Conservation (phyloP, 2,888 invertebrate species). For the Cantharis lateralis region DNA sequence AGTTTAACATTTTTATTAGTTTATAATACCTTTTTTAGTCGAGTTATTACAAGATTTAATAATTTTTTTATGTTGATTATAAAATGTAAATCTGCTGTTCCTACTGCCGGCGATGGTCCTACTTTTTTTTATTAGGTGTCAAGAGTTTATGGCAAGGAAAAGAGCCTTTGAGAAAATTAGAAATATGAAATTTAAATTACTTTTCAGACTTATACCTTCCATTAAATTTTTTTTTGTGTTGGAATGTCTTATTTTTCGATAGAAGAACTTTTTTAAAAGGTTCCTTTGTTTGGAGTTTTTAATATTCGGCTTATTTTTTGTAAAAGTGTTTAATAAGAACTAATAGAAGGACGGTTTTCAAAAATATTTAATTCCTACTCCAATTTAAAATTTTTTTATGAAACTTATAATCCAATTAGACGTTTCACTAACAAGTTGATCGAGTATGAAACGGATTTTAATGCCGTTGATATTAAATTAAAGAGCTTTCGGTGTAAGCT, state of each 20-base stretch:
- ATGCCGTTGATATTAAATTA: neutral
- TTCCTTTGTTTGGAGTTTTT: neutral
- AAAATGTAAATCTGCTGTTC: conserved; percentile 1
- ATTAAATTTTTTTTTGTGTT: neutral
- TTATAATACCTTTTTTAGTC: neutral
- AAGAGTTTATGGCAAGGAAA: neutral
- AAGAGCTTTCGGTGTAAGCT: neutral
- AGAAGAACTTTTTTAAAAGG: neutral
- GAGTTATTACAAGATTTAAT: neutral
- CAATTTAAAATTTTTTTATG: neutral
- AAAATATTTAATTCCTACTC: neutral
- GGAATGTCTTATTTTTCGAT: neutral
- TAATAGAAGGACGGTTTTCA: too few relatives aligned
- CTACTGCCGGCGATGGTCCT: neutral
- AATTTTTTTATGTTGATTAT: neutral
- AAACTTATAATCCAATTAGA: neutral
- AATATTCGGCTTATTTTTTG: neutral
- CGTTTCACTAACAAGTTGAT: neutral
- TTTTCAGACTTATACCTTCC: neutral
- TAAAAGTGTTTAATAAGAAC: too few relatives aligned
- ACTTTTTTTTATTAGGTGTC: conserved; percentile 1
- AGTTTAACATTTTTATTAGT: conserved; percentile 1
- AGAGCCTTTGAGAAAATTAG: neutral
- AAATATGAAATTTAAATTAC: neutral
- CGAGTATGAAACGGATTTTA: neutral